Conservation (phyloP, 2,888 invertebrate genomes). For the Eristalis arbustorum region DNA sequence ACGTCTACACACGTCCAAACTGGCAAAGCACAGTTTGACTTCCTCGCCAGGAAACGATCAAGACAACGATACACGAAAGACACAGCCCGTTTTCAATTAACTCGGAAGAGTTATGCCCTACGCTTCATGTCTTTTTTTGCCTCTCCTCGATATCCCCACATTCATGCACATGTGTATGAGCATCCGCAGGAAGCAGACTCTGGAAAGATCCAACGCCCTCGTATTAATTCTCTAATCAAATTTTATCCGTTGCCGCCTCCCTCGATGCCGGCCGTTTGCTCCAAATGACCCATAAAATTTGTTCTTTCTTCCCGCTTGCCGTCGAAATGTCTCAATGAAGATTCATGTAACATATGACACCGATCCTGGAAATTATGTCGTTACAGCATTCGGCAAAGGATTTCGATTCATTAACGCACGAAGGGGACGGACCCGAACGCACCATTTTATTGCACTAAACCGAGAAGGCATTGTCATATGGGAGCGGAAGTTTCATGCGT, state of each 20-base stretch:
- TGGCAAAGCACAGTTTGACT: background rate
- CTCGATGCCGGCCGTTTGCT: conserved; percentile 26
- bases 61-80: background rate
- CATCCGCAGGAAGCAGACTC: background rate
- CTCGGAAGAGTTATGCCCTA: background rate
- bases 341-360: conserved; percentile 47
- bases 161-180: background rate
- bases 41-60: background rate
- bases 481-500: conserved; percentile 46
- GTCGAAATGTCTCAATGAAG: conserved; percentile 17
- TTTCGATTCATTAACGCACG: conserved; percentile 47
- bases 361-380: conserved; percentile 50
- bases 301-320: conserved; percentile 19
- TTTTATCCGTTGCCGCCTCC: conserved; percentile 24
- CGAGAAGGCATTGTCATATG: background rate
- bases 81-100: background rate
- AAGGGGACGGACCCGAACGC: conserved; percentile 16
- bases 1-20: background rate
- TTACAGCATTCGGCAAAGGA: conserved; percentile 38
- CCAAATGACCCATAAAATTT: conserved; percentile 63
- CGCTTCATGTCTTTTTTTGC: background rate
- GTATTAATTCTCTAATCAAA: conserved; percentile 42
- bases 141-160: background rate
- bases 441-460: conserved; percentile 52
- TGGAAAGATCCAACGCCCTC: conserved; percentile 15